phyloP scores from a whole-genome alignment of 2,113 vertebrate species.

The Oxyura jamaicensis region DNA sequence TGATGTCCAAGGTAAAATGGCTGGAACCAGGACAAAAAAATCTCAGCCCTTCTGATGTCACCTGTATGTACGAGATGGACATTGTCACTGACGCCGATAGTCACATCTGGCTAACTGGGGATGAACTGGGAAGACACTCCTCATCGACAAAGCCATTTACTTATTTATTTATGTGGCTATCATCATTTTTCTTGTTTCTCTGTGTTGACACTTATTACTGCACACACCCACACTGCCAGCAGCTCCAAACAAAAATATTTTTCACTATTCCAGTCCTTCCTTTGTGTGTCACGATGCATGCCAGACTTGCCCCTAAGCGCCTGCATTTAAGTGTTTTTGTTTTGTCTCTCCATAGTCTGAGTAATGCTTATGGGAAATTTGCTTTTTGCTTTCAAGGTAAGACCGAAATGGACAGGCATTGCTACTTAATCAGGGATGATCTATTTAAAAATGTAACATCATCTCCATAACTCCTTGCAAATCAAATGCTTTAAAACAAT shows the following conservation, averaged over 20 bases:
- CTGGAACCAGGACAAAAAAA: background rate
- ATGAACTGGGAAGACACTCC: background rate
- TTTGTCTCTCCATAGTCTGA: constrained; percentile 12
- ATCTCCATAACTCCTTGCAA: background rate
- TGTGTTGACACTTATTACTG: background rate
- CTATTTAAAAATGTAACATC: background rate
- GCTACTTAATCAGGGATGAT: background rate
- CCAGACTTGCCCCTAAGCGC: background rate
- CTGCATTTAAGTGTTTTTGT: background rate
- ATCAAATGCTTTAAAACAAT: background rate
- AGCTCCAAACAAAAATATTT: constrained; percentile 41
- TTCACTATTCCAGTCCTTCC: background rate
- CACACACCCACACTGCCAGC: background rate
- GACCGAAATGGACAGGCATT: background rate
- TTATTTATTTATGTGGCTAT: background rate
- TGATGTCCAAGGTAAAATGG: background rate
- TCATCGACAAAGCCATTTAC: background rate
- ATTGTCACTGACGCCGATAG: background rate
- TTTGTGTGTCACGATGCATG: background rate
- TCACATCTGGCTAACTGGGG: background rate
- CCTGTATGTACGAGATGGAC: background rate
- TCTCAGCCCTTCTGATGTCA: background rate
- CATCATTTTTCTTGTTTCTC: background rate
- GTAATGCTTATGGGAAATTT: background rate
- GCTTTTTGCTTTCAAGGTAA: background rate